Base-by-base conservation (phyloP, 2,113 vertebrate species). In the Emydura subglobosa region DNA sequence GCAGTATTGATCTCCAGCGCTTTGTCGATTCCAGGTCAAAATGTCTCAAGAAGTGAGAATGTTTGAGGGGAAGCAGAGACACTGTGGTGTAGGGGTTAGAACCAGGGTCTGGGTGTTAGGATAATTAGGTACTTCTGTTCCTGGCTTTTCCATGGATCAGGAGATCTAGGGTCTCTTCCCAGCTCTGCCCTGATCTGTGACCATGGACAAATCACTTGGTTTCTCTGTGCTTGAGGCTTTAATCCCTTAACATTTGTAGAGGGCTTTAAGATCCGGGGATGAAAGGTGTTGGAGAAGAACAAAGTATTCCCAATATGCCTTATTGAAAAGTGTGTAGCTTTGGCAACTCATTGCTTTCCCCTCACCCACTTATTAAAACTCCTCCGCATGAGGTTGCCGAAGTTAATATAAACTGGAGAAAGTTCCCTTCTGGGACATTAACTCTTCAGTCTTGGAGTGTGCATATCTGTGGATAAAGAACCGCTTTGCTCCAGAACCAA, bases 241-340 rank as follows among this genome's bases (percentile, higher is more conserved):
- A 78, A 22, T 78, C 22, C 27, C 0, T 0, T 5, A 3, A 49
- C 16, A 24, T 12, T 4, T 53, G 13, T 27, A 0, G 74, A 79
- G 39, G 34, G 10, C 81, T 27, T 2, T 0, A 19, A 79, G 85
- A 24, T 21, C 42, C 47, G 16, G 0, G 1, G 27, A 42, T n/a
- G 24, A 42, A 84, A 79, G 68, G 31, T 79, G 54, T 82, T 83
- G 16, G 5, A 86, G 53, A 82, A 24, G 87, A 92, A 3, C 61
- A 85, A 85, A 76, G 2, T 19, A n/a, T 34, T 68, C 34, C 34
- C 34, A 22, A 39, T 72, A 39, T 10, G 4, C 55, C 53, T 0
- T 9, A 11, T 42, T 2, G 9, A 82, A 10, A 50, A 82, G 27
- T 13, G 0, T 0, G 79, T 17, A 42, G 49, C 82, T 65, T 0